Evolutionary conservation across 2,113 vertebrate species (phyloP).

Genomic region (Apteryx mantelli): DNA sequence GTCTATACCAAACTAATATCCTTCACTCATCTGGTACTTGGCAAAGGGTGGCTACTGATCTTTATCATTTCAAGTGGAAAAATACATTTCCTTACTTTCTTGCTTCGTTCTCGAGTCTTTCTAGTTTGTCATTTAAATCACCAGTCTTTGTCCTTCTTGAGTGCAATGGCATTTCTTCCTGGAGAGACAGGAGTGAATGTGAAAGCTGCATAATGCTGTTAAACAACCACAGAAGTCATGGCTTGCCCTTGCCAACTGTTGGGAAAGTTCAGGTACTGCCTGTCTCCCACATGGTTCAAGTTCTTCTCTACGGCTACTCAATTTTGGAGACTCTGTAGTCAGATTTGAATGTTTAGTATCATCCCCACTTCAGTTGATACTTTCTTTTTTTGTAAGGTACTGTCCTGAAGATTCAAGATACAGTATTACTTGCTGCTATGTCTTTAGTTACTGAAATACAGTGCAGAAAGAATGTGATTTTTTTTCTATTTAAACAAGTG

Average conservation of each 20-base stretch:
- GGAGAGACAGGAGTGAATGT: neutral
- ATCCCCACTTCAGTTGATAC: neutral
- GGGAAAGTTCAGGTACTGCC: neutral
- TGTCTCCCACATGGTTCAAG: neutral
- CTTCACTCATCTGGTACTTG: neutral
- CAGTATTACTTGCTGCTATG: neutral
- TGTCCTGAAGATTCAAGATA: neutral
- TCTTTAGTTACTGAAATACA: neutral
- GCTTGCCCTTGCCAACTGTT: neutral
- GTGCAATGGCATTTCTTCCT: neutral
- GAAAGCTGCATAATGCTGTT: neutral
- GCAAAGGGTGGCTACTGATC: neutral
- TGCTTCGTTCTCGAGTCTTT: neutral
- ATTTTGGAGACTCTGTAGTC: neutral
- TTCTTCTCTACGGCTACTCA: neutral
- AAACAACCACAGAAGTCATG: neutral
- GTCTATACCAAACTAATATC: neutral
- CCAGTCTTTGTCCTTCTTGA: neutral
- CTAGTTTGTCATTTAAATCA: neutral
- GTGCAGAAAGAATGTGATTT: neutral
- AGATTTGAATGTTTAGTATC: neutral
- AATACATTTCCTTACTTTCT: neutral
- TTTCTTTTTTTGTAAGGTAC: neutral
- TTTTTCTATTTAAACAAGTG: neutral
- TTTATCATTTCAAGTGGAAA: neutral